Evolutionary conservation across 2,888 invertebrate genomes (phyloP), one percentile per base, ranked within the genome.

Genomic region (Coenonympha arcania): DNA sequence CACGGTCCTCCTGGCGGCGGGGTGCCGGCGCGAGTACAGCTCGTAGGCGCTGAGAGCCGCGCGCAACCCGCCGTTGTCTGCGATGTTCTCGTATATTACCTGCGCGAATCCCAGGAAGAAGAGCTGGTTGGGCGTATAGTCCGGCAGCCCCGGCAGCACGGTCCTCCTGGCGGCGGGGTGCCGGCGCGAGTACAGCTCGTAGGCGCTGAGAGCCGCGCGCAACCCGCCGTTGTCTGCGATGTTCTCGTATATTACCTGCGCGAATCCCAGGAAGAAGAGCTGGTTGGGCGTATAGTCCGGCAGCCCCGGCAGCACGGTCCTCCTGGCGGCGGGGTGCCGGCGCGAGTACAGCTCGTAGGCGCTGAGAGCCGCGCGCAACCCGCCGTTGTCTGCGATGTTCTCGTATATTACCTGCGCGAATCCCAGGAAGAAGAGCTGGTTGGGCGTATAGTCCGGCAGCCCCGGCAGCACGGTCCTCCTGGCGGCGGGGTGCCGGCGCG

Each of bases 351-450:
- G 73, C 15, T 59, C 54, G 82, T 92, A 93, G 0, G 93, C 94
- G 63, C 87, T 76, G 62, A 91, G 93, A 1, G 95, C 93, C 45
- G 94, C 92, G 60, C 94, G 90, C 49, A 96, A 84, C 0, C 95
- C 95, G 49, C 95, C 95, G 76, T 95, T 95, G 79, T 96, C 96
- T 0, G 95, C 95, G 52, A 95, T 95, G 80, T 95, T 95, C 82
- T 95, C 95, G 44, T n/a, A n/a, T n/a, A n/a, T n/a, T n/a, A n/a
- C 92, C 87, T 90, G 91, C 15, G 94, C 93, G 70, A 93, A 94
- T 30, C 93, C 94, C 9, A 94, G 77, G 79, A 92, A 94, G 86
- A 94, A 95, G 18, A 94, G 87, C 68, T 94, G 94, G 33, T 92
- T 90, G 9, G 92, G 90, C 24, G 83, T 86, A 66, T 92, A 89